Percentiles rank a stretch among this genome's conserved stretches.
Conservation (phyloP, 2,113 vertebrate genomes). For the Cyanoderma ruficeps region DNA sequence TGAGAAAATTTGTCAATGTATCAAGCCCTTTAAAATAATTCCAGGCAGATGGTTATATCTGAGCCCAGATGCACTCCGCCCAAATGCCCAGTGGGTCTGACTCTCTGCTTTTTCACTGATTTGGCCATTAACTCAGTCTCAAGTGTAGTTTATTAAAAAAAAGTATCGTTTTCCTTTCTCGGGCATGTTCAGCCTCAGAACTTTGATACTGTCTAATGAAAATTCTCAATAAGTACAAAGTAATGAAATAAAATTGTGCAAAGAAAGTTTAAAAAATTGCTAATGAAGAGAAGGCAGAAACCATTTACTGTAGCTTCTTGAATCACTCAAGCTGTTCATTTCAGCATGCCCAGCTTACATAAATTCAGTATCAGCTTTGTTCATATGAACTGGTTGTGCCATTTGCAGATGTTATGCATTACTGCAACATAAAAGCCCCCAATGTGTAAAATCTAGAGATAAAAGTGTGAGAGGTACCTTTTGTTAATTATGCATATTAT, state of each 20-base stretch:
- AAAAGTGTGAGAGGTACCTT: neutral
- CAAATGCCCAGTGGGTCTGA: neutral
- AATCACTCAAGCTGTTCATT: neutral
- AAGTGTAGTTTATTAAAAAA: neutral
- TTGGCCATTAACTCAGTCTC: neutral
- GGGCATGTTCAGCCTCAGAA: neutral
- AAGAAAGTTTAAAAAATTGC: neutral
- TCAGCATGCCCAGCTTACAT: neutral
- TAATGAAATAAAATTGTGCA: neutral
- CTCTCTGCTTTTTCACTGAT: neutral
- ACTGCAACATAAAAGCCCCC: neutral
- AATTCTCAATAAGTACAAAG: neutral
- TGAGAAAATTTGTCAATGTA: neutral
- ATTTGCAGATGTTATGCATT: neutral
- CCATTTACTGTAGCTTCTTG: neutral
- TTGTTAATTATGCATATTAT: neutral
- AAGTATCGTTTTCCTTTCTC: neutral
- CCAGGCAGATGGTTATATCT: neutral
- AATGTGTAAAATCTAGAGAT: neutral
- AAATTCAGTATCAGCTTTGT: neutral
- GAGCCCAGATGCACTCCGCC: neutral
- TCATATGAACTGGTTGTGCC: neutral
- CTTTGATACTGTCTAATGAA: neutral
- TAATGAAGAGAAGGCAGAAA: neutral
- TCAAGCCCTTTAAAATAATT: neutral